Base-by-base conservation (phyloP, 2,113 vertebrate species). In the Perccottus glenii region DNA sequence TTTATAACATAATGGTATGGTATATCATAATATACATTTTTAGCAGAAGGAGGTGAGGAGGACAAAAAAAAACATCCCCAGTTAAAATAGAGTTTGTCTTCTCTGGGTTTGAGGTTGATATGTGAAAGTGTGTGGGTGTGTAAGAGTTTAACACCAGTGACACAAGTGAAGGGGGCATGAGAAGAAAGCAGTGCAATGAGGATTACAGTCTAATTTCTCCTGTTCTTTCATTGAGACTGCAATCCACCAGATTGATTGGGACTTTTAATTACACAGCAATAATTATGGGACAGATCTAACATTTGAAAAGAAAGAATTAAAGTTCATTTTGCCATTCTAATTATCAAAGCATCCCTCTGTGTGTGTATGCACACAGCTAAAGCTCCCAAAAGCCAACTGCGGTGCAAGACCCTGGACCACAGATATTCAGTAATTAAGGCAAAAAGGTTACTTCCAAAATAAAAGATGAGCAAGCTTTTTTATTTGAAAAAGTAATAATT, bases 191-290 rank as follows among this genome's bases (percentile, higher is more conserved):
- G 64, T 36, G 38, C 45, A 14, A 62, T 5, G 45, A 83, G 89
- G 92, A 93, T 93, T 93, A 93, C 90, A 85, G 87, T 90, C 91
- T 90, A 86, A 88, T 92, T 92, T 87, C 76, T 83, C 80, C 83
- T 83, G 81, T 86, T 87, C 87, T 90, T 90, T 91, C 88, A 87
- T 73, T 85, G 79, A 80, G 86, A 87, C 78, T 5, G 75, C 83
- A 88, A 86, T 90, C 87, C 89, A 67, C 81, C 83, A 85, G 87
- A 88, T 86, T 91, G 90, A 91, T 88, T 87, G 88, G 89, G 87
- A 90, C 92, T 92, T 93, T 93, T 93, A 93, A 93, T 93, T 93
- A 92, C 88, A 88, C 75, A 5, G 61, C 68, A 38, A 85, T 90
- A 92, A 93, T 93, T 93, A 93, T 59, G 74, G 73, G 76, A 66